Percentiles rank a stretch among this genome's conserved stretches.
Conservation (phyloP, 2,888 invertebrate genomes). For the Corythucha ciliata region DNA sequence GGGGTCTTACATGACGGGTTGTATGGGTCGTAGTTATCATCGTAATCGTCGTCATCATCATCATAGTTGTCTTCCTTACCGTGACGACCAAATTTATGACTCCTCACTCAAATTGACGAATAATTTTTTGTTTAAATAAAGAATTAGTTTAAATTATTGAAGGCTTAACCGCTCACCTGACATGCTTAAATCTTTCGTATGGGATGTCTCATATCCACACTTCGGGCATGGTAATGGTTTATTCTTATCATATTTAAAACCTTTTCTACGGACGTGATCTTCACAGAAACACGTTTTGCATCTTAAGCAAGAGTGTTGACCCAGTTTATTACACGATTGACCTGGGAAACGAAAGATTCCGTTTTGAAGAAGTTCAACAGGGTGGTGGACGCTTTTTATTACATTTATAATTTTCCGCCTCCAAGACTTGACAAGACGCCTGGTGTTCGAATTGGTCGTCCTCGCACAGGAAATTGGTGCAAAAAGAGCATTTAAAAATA, state of each 20-base stretch:
- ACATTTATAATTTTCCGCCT: conserved; percentile 93
- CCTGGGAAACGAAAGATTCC: too few species aligned
- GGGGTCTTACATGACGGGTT: too few species aligned
- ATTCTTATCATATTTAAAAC: conserved; percentile 77
- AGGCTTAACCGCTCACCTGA: too few species aligned
- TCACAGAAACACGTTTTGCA: conserved; percentile 96
- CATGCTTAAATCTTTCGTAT: conserved; percentile 91
- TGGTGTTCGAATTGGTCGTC: conserved; percentile 97
- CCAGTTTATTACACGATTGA: conserved; percentile 87
- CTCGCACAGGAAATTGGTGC: conserved; percentile 79
- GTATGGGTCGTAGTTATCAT: not conserved
- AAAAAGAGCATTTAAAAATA: conserved; percentile 85
- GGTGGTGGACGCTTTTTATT: too few species aligned
- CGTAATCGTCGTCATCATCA: conserved; percentile 46
- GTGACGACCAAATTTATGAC: conserved; percentile 82
- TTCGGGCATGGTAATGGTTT: conserved; percentile 85
- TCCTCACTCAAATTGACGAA: conserved; percentile 56
- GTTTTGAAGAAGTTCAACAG: too few species aligned
- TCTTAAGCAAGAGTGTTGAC: conserved; percentile 88
- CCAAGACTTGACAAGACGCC: conserved; percentile 89
- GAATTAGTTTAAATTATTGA: too few species aligned
- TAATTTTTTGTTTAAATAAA: not conserved
- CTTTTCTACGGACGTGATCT: conserved; percentile 87
- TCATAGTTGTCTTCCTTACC: conserved; percentile 57
- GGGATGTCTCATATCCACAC: conserved; percentile 84